phyloP scores from a whole-genome alignment of 2,888 invertebrate genomes.

The Lapara coniferarum region DNA sequence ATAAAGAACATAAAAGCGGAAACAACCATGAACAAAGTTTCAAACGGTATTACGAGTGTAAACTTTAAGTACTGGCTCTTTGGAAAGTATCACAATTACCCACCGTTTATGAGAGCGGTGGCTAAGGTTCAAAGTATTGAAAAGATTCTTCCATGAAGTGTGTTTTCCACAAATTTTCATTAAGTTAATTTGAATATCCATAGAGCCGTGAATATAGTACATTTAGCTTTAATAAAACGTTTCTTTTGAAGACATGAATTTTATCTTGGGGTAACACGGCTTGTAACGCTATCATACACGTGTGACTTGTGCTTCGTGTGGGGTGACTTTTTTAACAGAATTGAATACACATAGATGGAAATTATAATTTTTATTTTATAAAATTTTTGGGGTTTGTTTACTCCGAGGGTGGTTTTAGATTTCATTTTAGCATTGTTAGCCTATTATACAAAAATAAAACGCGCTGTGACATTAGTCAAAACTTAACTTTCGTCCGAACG shows the following conservation, averaged over 20 bases:
- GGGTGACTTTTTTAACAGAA: not conserved
- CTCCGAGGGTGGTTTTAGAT: too few species aligned
- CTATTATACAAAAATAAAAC: too few species aligned
- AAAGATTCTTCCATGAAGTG: slow-evolving; percentile 18
- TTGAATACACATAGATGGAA: not conserved
- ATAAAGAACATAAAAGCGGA: slow-evolving; percentile 10
- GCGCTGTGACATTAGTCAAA: too few species aligned
- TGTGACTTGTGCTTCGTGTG: not conserved
- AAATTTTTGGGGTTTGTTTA: too few species aligned
- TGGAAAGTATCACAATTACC: slow-evolving; percentile 22
- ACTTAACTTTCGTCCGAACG: too few species aligned
- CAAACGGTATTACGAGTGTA: slow-evolving; percentile 19
- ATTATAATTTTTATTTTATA: too few species aligned
- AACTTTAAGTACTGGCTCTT: slow-evolving; percentile 18
- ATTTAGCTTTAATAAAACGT: slow-evolving; percentile 17
- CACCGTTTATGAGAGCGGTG: slow-evolving; percentile 15
- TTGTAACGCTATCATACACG: slow-evolving; percentile 10
- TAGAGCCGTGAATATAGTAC: not conserved
- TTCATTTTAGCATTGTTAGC: too few species aligned
- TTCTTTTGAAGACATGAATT: slow-evolving; percentile 13
- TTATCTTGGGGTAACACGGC: slow-evolving; percentile 2
- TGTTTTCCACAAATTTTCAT: slow-evolving; percentile 11
- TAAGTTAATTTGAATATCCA: slow-evolving; percentile 17
- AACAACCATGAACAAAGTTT: slow-evolving; percentile 21
- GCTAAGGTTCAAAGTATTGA: slow-evolving; percentile 12